These are phyloP conservation scores for Gibbula magus DNA, from an alignment of 2,888 invertebrate genomes.

Conservation along the genomic window DNA sequence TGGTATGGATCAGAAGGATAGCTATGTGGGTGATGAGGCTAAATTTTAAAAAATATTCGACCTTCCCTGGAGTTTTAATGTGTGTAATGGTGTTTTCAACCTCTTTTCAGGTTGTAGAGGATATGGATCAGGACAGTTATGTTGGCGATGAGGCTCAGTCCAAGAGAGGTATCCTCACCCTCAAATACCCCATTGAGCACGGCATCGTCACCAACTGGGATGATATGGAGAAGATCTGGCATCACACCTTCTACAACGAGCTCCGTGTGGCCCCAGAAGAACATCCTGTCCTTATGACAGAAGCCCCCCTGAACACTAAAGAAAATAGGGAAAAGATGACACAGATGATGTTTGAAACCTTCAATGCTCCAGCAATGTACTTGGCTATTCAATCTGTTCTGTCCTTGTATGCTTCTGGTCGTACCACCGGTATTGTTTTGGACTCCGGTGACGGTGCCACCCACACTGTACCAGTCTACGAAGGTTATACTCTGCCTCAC, in stretches of 20 bases:
- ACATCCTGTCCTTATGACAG: slow-evolving; percentile 90
- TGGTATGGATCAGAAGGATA: slow-evolving; percentile 89
- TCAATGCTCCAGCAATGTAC: slow-evolving; percentile 95
- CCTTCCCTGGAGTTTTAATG: too few species aligned
- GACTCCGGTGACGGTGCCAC: slow-evolving; percentile 97
- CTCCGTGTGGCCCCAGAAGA: slow-evolving; percentile 80
- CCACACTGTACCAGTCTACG: slow-evolving; percentile 87
- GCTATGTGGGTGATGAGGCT: slow-evolving; percentile 68
- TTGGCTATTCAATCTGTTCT: slow-evolving; percentile 96
- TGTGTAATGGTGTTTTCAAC: too few species aligned
- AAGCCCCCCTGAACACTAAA: slow-evolving; percentile 91
- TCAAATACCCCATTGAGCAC: slow-evolving; percentile 72
- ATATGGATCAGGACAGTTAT: slow-evolving; percentile 87
- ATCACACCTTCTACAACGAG: slow-evolving; percentile 73
- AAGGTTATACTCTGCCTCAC: slow-evolving; percentile 78
- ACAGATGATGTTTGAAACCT: slow-evolving; percentile 79
- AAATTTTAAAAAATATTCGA: too few species aligned
- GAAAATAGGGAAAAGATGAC: slow-evolving; percentile 93
- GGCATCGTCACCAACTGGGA: slow-evolving; percentile 74
- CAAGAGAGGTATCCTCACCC: slow-evolving; percentile 69
- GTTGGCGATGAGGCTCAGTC: slow-evolving; percentile 70
- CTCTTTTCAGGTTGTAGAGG: slow-evolving; percentile 81
- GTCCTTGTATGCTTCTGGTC: slow-evolving; percentile 94
- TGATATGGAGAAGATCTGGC: slow-evolving; percentile 74
- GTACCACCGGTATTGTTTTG: slow-evolving; percentile 96